These are phyloP conservation scores for Heliconius melpomene DNA, from an alignment of 1,140 invertebrate species.

Conservation along the genomic window DNA sequence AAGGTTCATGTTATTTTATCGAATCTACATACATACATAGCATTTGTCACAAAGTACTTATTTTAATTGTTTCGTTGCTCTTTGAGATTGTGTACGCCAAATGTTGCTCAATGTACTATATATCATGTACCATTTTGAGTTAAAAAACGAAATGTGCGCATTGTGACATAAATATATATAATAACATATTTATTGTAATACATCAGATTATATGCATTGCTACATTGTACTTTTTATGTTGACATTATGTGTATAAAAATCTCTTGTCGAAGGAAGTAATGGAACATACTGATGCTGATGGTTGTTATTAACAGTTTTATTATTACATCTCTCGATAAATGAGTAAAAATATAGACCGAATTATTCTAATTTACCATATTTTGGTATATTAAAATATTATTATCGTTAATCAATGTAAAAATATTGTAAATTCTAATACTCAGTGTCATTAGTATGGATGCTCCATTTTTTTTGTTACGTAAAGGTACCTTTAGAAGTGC, in stretches of 20 bases:
- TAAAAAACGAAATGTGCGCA: slow-evolving; percentile 63
- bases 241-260: not conserved
- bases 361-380: not conserved
- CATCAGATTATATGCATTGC: slow-evolving; percentile 2
- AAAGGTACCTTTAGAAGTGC: not conserved
- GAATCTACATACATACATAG: slow-evolving; percentile 27
- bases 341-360: not conserved
- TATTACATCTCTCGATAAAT: not conserved
- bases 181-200: slow-evolving; percentile 51
- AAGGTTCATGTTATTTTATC: slow-evolving; percentile 33
- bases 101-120: slow-evolving; percentile 69
- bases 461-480: not conserved
- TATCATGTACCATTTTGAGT: slow-evolving; percentile 31
- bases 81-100: slow-evolving; percentile 50
- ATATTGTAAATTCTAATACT: not conserved
- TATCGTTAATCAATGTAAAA: not conserved
- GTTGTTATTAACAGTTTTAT: not conserved
- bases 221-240: not conserved
- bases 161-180: slow-evolving; percentile 49
- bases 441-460: not conserved
- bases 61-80: slow-evolving; percentile 31
- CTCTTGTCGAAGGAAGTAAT: not conserved
- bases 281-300: not conserved
- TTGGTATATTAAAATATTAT: not conserved
- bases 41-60: slow-evolving; percentile 63